Base-by-base conservation (phyloP, 2,797 vertebrate genomes). In the Thaleichthys pacificus region DNA sequence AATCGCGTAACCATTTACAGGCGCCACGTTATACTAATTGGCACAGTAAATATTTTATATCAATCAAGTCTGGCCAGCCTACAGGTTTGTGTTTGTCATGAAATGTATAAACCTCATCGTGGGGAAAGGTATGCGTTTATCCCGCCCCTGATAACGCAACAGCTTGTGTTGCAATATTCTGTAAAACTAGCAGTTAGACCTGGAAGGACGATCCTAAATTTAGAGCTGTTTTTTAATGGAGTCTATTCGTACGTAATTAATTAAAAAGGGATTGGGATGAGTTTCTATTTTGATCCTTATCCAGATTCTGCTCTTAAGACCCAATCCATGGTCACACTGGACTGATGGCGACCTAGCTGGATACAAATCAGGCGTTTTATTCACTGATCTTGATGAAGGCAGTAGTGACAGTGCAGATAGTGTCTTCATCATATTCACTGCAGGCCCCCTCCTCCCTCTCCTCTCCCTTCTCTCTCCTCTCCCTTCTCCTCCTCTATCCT, bases 21-120 rank as follows among this genome's bases (percentile, higher is more conserved):
- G 73, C 78, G 74, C 74, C 70, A 76, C 70, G 68, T 76, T 80
- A 70, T 66, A 66, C 11, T 49, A 66, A 66, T 49, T 66, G 22
- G 22, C 42, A 5, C 4, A 66, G 14, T 14, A 66, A 66, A 66
- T n/a, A 56, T 56, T 56, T n/a, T 56, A 56, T 56, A 56, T 56
- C 51, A 56, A 56, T 17, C 19, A 56, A n/a, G 42, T 47, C 9
- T 47, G 42, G 42, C 42, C 19, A 56, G 17, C 1, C 4, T 56
- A 56, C 19, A 17, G 51, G 15, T 56, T n/a, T 56, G 51, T 56
- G 51, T 56, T 56, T 56, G 19, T 56, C 15, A n/a, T 56, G 1
- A 56, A 17, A n/a, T n/a, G 51, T n/a, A 56, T 56, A n/a, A n/a
- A n/a, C 7, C 51, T 5, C 51, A n/a, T 17, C 51, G 5, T 2